These are phyloP conservation scores for Callorhinus ursinus DNA, from an alignment of 2,113 vertebrate genomes.

Conservation along the genomic window DNA sequence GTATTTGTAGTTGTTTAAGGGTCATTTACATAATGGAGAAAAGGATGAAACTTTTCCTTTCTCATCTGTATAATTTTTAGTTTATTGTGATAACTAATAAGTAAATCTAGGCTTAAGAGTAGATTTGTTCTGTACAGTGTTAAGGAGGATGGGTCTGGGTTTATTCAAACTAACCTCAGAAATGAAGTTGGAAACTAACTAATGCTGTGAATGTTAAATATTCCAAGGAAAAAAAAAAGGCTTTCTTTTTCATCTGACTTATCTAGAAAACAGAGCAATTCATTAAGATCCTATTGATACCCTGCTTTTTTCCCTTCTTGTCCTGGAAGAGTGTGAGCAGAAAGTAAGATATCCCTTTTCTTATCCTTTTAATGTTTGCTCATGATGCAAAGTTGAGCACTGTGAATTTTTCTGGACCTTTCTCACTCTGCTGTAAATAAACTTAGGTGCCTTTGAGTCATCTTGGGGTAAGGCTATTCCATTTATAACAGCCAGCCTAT, in stretches of 20 bases:
- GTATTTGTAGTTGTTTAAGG: slow-evolving; percentile 1
- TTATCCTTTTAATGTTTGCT: not conserved
- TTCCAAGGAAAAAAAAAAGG: not conserved
- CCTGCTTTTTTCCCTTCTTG: not conserved
- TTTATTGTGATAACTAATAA: not conserved
- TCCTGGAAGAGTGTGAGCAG: not conserved
- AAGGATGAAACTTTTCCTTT: not conserved
- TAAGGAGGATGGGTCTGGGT: not conserved
- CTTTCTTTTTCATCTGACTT: not conserved
- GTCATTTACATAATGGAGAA: not conserved
- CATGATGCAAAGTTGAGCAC: not conserved
- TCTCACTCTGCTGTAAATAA: not conserved
- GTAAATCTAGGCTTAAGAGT: not conserved
- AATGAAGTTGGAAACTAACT: not conserved
- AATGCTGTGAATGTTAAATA: not conserved
- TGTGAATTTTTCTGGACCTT: not conserved
- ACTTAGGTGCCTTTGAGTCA: not conserved
- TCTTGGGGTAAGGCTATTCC: not conserved
- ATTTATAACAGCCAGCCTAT: not conserved
- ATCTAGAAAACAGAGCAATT: not conserved
- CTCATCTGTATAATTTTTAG: not conserved
- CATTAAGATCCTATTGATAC: not conserved
- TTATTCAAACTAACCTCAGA: slow-evolving; percentile 27
- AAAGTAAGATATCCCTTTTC: not conserved
- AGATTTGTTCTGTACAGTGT: not conserved